phyloP scores from a whole-genome alignment of 1,140 invertebrate genomes.

The Nephotettix cincticeps region DNA sequence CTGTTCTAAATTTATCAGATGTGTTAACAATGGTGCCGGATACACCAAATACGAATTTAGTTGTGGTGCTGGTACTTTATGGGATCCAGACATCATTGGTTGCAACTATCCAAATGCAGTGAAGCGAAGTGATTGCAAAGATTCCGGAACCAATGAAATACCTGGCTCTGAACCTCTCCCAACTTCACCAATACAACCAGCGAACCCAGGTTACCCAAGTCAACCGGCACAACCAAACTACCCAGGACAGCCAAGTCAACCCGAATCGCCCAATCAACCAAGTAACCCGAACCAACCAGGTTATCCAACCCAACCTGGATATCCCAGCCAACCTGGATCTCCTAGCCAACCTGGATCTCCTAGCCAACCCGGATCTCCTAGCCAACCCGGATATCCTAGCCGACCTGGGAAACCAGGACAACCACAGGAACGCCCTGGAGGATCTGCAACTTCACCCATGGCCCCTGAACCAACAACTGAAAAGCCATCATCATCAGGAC shows the following conservation, averaged over 20 bases:
- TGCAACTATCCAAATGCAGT: conserved; percentile 53
- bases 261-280: neutral
- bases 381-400: neutral
- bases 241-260: neutral
- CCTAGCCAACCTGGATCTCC: conserved; percentile 11
- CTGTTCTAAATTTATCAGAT: conserved; percentile 50
- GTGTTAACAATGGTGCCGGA: conserved; percentile 47
- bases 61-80: conserved; percentile 50
- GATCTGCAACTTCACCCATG: neutral
- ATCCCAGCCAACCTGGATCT: neutral
- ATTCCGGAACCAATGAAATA: conserved; percentile 4
- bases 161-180: neutral
- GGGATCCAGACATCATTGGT: conserved; percentile 49
- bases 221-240: neutral
- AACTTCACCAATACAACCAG: conserved; percentile 14
- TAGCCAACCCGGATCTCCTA: conserved; percentile 31
- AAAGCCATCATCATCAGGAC: neutral
- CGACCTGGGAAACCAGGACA: conserved; percentile 28
- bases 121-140: conserved; percentile 34
- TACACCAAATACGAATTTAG: conserved; percentile 49
- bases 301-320: neutral
- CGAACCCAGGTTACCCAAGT: neutral
- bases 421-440: neutral
- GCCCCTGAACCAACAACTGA: neutral
- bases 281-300: neutral